Percentiles rank a stretch among this genome's conserved stretches.
These are phyloP conservation scores for Hirtodrosophila histrioides DNA, from an alignment of 2,888 invertebrate genomes.

Conservation along the genomic window DNA sequence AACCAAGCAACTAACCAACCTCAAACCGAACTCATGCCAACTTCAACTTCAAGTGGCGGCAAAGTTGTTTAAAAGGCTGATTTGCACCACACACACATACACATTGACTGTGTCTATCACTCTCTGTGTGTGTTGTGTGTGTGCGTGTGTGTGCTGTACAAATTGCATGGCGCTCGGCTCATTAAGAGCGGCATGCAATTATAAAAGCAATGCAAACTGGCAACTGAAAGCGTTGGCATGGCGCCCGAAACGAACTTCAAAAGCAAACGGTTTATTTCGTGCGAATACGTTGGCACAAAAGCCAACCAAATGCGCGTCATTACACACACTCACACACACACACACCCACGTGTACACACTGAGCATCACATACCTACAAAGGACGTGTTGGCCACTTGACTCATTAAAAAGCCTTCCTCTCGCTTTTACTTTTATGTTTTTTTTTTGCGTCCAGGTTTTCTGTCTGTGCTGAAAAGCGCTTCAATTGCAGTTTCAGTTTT, in stretches of 20 bases:
- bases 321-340: slow-evolving; percentile 52
- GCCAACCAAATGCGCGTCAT: slow-evolving; percentile 70
- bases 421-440: slow-evolving; percentile 13
- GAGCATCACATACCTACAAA: slow-evolving; percentile 4
- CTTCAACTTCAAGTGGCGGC: slow-evolving; percentile 67
- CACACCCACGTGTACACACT: not conserved
- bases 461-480: slow-evolving; percentile 64
- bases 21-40: slow-evolving; percentile 51
- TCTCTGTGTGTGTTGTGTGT: slow-evolving; percentile 15
- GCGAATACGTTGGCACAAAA: slow-evolving; percentile 69
- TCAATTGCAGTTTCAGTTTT: slow-evolving; percentile 79
- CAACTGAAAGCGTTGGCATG: slow-evolving; percentile 51
- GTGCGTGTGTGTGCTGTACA: slow-evolving; percentile 39
- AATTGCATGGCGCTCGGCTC: slow-evolving; percentile 74
- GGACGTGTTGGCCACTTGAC: slow-evolving; percentile 78
- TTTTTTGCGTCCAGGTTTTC: slow-evolving; percentile 17
- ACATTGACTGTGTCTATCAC: slow-evolving; percentile 23
- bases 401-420: slow-evolving; percentile 68
- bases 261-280: slow-evolving; percentile 79
- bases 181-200: slow-evolving; percentile 74
- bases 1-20: slow-evolving; percentile 53
- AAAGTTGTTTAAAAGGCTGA: slow-evolving; percentile 69
- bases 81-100: slow-evolving; percentile 34
- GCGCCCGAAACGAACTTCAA: slow-evolving; percentile 55
- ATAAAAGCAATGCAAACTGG: slow-evolving; percentile 72